These are phyloP conservation scores for Eueremaeus valkanovi DNA, from an alignment of 2,888 invertebrate genomes.

Conservation along the genomic window DNA sequence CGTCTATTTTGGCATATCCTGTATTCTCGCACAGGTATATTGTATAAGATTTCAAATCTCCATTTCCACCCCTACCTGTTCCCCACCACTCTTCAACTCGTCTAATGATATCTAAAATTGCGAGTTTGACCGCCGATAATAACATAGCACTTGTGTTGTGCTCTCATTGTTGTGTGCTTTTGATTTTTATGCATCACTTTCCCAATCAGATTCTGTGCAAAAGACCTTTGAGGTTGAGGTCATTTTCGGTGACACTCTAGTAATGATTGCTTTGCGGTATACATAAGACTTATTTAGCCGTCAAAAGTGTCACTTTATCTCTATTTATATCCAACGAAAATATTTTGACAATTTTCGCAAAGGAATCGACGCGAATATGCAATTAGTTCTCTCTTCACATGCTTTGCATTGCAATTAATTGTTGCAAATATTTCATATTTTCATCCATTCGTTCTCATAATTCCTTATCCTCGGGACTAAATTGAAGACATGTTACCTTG, in stretches of 20 bases:
- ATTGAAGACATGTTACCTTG: too few relatives aligned
- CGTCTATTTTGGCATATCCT: slow-evolving; percentile 27
- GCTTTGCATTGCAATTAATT: too few relatives aligned
- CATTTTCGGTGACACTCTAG: slow-evolving; percentile 23
- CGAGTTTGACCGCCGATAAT: slow-evolving; percentile 7
- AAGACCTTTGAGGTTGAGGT: slow-evolving; percentile 16
- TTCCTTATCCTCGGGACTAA: too few relatives aligned
- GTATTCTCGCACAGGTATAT: slow-evolving; percentile 1
- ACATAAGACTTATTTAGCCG: not conserved
- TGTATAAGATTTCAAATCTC: not conserved
- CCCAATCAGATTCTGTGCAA: slow-evolving; percentile 1
- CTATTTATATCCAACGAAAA: slow-evolving; percentile 19
- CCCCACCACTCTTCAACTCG: not conserved
- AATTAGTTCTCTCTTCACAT: not conserved
- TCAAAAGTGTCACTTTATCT: slow-evolving; percentile 25
- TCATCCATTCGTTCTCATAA: too few relatives aligned
- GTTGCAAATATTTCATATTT: too few relatives aligned
- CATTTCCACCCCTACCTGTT: slow-evolving; percentile 2
- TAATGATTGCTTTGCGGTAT: slow-evolving; percentile 24
- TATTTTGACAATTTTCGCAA: not conserved
- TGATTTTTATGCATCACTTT: slow-evolving; percentile 3
- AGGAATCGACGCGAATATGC: not conserved
- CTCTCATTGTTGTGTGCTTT: slow-evolving; percentile 4
- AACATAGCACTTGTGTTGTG: not conserved
- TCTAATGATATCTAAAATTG: slow-evolving; percentile 19